Percentiles rank a stretch among this genome's conserved stretches.
Conservation (phyloP, 1,140 invertebrate species). For the Oreohelix idahoensis region DNA sequence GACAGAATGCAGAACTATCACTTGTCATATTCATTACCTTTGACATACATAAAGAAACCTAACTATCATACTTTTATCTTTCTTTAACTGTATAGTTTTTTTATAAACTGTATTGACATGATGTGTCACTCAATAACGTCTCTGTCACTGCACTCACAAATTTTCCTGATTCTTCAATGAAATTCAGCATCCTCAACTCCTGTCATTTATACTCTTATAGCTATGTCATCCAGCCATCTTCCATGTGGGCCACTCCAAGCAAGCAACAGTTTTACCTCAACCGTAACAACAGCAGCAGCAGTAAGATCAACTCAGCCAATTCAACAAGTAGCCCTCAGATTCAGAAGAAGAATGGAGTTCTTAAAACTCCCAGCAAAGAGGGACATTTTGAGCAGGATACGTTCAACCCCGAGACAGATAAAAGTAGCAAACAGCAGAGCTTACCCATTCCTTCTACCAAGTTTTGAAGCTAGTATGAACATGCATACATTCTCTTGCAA, state of each 20-base stretch:
- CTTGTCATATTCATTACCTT: too few relatives aligned
- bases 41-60: too few relatives aligned
- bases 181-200: not conserved
- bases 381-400: not conserved
- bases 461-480: too few relatives aligned
- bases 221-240: conserved; percentile 66
- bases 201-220: conserved; percentile 38
- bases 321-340: not conserved
- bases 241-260: conserved; percentile 63
- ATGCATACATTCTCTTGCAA: too few relatives aligned
- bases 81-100: not conserved
- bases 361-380: not conserved
- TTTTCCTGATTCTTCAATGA: too few relatives aligned
- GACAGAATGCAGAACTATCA: too few relatives aligned
- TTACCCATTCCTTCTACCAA: too few relatives aligned
- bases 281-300: conserved; percentile 42
- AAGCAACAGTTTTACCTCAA: conserved; percentile 41
- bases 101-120: too few relatives aligned
- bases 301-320: not conserved
- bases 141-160: too few relatives aligned
- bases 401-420: not conserved
- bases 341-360: not conserved
- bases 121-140: too few relatives aligned
- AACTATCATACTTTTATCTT: too few relatives aligned
- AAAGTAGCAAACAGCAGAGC: too few relatives aligned